Conservation (phyloP, 2,797 vertebrate genomes). For the Rhinogobio ventralis region DNA sequence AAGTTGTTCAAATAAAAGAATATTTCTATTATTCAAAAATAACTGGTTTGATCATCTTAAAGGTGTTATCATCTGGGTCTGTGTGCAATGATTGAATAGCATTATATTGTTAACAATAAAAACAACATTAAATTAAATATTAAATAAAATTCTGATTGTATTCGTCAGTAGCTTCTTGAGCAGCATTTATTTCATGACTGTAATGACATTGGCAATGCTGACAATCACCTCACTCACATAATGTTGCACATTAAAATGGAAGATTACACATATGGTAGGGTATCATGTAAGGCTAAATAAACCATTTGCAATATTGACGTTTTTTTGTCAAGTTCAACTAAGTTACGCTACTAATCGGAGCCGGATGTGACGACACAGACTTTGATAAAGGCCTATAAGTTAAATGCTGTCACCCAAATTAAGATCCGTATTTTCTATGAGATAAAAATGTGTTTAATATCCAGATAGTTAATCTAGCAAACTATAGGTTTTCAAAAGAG, state of each 20-base stretch:
- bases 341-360: background rate
- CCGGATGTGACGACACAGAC: background rate
- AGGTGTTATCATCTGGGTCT: too few species aligned
- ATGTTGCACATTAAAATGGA: background rate
- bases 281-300: background rate
- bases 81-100: too few species aligned
- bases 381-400: background rate
- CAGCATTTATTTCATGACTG: background rate
- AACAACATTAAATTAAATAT: background rate
- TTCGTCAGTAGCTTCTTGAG: background rate
- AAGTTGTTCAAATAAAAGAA: too few species aligned
- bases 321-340: background rate
- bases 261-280: too few species aligned
- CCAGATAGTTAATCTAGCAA: background rate
- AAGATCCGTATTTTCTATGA: background rate
- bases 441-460: background rate
- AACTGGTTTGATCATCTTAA: too few species aligned
- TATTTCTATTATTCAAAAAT: too few species aligned
- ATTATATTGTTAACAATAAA: background rate
- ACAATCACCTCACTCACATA: background rate
- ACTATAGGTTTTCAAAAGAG: background rate
- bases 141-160: background rate
- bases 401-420: background rate
- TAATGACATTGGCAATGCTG: background rate
- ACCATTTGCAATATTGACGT: background rate